Conservation (phyloP, 2,888 invertebrate species). For the Drosophila eohydei region DNA sequence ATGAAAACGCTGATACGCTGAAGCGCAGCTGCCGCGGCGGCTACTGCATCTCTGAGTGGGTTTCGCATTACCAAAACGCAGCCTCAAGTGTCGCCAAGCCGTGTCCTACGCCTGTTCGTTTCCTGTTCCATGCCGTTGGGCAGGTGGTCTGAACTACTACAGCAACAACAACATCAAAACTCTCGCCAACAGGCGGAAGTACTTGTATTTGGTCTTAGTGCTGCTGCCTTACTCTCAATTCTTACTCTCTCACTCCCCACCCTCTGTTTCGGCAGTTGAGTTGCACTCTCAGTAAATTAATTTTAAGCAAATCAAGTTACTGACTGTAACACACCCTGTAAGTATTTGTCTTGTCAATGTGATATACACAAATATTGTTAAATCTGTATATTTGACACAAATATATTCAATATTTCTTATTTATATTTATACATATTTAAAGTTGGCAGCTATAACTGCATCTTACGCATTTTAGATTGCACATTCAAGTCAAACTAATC, state of each 20-base stretch:
- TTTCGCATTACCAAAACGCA: slow-evolving; percentile 47
- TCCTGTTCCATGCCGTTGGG: slow-evolving; percentile 45
- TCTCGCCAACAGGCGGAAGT: slow-evolving; percentile 35
- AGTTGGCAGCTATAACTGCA: neutral
- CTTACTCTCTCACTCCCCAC: neutral
- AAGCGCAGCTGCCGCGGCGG: slow-evolving; percentile 27
- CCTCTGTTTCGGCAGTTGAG: neutral
- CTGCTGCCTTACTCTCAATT: slow-evolving; percentile 12
- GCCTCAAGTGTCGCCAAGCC: slow-evolving; percentile 46
- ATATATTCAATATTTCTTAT: too few species aligned
- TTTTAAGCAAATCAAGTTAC: neutral
- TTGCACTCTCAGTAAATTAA: slow-evolving; percentile 30
- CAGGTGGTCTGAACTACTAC: slow-evolving; percentile 38
- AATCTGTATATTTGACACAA: too few species aligned
- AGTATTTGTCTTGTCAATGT: too few species aligned
- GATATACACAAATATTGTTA: too few species aligned
- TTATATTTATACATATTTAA: too few species aligned
- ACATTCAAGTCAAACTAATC: neutral
- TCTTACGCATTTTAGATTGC: neutral
- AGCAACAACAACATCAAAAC: slow-evolving; percentile 8
- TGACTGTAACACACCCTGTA: slow-evolving; percentile 14
- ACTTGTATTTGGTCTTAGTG: slow-evolving; percentile 32
- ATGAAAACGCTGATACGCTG: slow-evolving; percentile 24
- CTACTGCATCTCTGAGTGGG: slow-evolving; percentile 42
- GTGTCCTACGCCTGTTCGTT: slow-evolving; percentile 17